A percentile compares a stretch with the other conserved stretches of the same genome.
These are phyloP conservation scores for Rotaria socialis DNA, from an alignment of 2,888 invertebrate genomes.

Conservation along the genomic window DNA sequence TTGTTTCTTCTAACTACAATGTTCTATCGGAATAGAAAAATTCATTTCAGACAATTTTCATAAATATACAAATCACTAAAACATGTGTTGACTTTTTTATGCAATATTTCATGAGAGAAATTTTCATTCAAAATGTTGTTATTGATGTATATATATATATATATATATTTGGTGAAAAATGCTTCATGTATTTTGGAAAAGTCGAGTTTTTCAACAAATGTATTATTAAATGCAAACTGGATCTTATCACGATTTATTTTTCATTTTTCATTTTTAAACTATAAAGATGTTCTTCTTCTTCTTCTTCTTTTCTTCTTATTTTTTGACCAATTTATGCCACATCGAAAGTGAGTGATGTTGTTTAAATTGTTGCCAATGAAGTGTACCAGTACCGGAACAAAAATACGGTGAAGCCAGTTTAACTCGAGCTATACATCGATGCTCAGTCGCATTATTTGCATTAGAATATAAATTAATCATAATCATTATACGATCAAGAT, in stretches of 20 bases:
- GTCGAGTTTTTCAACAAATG: no score
- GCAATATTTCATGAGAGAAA: no score
- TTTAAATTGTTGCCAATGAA: slow-evolving; percentile 23
- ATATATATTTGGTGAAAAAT: no score
- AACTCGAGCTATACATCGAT: not conserved
- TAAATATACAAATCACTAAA: no score
- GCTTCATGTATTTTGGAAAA: no score
- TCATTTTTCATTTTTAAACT: not conserved
- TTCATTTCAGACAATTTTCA: no score
- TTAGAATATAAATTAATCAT: not conserved
- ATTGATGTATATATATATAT: no score
- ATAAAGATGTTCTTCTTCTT: not conserved
- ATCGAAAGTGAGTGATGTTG: not conserved
- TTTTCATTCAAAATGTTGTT: no score
- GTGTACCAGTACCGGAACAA: not conserved
- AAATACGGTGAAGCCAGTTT: not conserved
- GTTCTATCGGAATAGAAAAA: no score
- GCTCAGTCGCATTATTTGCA: not conserved
- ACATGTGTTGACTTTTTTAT: no score
- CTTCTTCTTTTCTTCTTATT: not conserved
- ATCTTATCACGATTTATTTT: not conserved
- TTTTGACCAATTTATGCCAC: not conserved
- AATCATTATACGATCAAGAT: not conserved
- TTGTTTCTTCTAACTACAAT: no score
- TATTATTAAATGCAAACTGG: not conserved